Evolutionary conservation across 2,888 invertebrate genomes (phyloP), one percentile per base, ranked within the genome.

Genomic region (Sinhomidia bicolor): DNA sequence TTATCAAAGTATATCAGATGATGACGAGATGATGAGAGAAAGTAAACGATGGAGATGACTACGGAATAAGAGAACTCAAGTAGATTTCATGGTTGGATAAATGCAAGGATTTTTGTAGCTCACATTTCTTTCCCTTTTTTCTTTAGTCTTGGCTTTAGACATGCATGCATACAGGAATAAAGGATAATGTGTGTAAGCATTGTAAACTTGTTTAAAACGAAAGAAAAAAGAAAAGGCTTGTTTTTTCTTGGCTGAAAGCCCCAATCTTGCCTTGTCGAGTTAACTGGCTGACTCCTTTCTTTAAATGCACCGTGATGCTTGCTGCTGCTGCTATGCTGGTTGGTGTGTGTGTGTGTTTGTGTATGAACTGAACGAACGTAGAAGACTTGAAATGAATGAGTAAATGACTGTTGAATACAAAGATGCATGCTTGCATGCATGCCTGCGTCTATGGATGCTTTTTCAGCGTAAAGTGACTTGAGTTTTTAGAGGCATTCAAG

Each of bases 1-100:
- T n/a, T n/a, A n/a, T n/a, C n/a, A 65, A 14, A 14, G 47, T 47
- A 47, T 47, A 47, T 47, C 47, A 14, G 47, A 36, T 60, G 86
- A 74, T 86, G 86, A 81, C 62, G 85, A 79, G 62, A 65, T 62
- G 78, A 87, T 86, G 86, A 76, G 51, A 51, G 57, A 57, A 79
- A 32, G 32, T 57, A 54, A 79, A 79, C 79, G 87, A 87, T 81
- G 88, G 81, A 85, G 84, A 86, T 86, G 86, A 85, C 82, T 79
- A 85, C 81, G 87, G 81, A 89, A 80, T 26, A 71, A 83, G 78
- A 76, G 89, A 89, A 88, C 89, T 89, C 78, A 88, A 89, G 90
- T 90, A 88, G 88, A 90, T 90, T 90, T 90, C 90, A 90, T 88
- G 90, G 90, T 84, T 85, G 90, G 90, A 85, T 90, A 88, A 85